A percentile compares a stretch with the other conserved stretches of the same genome.
Conservation (phyloP, 2,888 invertebrate species). For the Tetrapedia diversipes region DNA sequence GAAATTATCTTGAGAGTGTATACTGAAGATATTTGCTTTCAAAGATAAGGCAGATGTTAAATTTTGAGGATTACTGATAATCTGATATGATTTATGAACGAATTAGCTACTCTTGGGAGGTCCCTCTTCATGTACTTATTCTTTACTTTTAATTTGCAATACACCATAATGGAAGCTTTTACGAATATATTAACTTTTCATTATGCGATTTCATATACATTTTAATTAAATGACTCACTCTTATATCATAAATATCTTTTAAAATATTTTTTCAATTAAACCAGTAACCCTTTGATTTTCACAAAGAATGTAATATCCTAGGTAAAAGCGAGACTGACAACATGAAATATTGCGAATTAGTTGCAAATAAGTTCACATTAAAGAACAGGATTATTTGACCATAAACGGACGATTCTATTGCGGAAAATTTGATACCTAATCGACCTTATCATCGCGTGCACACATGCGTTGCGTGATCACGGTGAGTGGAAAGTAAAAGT, state of each 20-base stretch:
- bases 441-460: slow-evolving; percentile 3
- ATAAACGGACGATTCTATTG: not conserved
- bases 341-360: not conserved
- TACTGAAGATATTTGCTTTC: slow-evolving; percentile 11
- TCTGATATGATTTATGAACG: not conserved
- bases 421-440: not conserved
- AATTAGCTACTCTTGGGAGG: not conserved
- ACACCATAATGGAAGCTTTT: slow-evolving; percentile 17
- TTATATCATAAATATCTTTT: not conserved
- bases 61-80: slow-evolving; percentile 17
- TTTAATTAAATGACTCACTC: not conserved
- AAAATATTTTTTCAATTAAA: not conserved
- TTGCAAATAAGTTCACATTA: not conserved
- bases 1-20: slow-evolving; percentile 6
- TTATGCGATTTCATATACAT: not conserved
- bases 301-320: not conserved
- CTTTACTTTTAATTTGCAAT: not conserved
- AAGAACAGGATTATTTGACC: not conserved
- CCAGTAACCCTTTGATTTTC: slow-evolving; percentile 13
- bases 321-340: not conserved
- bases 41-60: slow-evolving; percentile 25
- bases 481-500: not conserved
- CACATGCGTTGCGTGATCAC: slow-evolving; percentile 14
- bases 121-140: not conserved
- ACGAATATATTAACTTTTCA: too few species aligned